phyloP scores from a whole-genome alignment of 2,113 vertebrate genomes.

The Trichomycterus rosablanca region DNA sequence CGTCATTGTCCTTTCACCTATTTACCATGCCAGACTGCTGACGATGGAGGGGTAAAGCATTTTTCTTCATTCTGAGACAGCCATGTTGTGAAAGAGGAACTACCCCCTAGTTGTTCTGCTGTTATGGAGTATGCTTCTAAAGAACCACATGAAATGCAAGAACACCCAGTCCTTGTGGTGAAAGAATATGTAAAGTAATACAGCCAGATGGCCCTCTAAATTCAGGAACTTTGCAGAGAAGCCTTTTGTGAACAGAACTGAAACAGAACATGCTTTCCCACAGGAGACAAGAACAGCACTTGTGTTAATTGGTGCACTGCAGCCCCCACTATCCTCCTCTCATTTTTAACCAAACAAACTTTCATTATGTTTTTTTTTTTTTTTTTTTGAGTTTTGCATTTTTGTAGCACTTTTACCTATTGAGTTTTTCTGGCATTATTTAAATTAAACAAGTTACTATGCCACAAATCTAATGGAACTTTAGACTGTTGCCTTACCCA shows the following conservation, averaged over 20 bases:
- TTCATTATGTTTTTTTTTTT: conserved; percentile 10
- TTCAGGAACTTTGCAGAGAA: conserved; percentile 67
- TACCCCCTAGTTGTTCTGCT: conserved; percentile 51
- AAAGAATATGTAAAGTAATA: conserved; percentile 77
- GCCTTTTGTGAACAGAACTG: conserved; percentile 64
- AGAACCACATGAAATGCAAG: conserved; percentile 63
- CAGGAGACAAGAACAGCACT: conserved; percentile 46
- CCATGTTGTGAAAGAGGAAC: conserved; percentile 64
- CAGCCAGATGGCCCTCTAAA: conserved; percentile 73
- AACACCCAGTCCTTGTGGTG: conserved; percentile 59
- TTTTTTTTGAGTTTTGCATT: too few relatives aligned
- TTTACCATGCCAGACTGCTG: background rate
- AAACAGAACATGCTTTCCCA: conserved; percentile 69
- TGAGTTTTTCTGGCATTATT: too few relatives aligned
- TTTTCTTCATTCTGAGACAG: conserved; percentile 48
- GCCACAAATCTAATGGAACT: too few relatives aligned
- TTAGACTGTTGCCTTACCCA: too few relatives aligned
- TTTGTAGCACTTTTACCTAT: too few relatives aligned
- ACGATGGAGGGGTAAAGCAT: background rate
- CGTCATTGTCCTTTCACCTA: background rate
- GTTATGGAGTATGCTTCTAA: conserved; percentile 51
- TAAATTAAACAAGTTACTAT: too few relatives aligned
- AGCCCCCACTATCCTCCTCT: background rate
- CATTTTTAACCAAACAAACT: conserved; percentile 13
- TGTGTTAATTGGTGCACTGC: conserved; percentile 7